These are phyloP conservation scores for Drosophila demipolita DNA, from an alignment of 2,888 invertebrate genomes.

Conservation along the genomic window DNA sequence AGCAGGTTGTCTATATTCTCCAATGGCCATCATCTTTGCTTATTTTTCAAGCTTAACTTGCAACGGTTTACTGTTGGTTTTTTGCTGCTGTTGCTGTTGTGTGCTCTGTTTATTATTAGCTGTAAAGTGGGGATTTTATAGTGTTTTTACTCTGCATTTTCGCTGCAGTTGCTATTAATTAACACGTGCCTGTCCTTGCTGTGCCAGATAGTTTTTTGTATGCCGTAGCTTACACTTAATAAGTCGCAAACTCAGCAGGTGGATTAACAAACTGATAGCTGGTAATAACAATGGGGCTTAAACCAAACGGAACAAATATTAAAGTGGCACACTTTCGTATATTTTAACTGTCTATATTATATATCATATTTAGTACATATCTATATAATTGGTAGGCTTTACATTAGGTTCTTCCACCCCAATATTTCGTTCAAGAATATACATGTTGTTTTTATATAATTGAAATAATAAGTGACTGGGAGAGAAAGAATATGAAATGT, in stretches of 20 bases:
- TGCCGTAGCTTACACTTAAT: conserved; percentile 1
- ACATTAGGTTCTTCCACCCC: neutral
- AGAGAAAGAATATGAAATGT: neutral
- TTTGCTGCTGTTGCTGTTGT: conserved; percentile 9
- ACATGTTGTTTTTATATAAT: no score
- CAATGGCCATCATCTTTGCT: conserved; percentile 40
- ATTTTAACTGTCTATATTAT: neutral
- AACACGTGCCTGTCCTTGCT: conserved; percentile 52
- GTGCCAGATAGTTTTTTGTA: conserved; percentile 36
- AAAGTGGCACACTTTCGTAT: neutral
- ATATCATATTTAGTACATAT: neutral
- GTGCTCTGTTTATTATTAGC: conserved; percentile 53
- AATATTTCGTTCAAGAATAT: neutral
- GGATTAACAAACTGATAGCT: conserved; percentile 54
- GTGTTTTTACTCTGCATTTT: conserved; percentile 21
- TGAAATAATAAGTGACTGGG: neutral
- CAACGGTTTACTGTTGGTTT: conserved; percentile 10
- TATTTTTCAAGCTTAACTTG: conserved; percentile 60
- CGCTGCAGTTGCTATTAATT: conserved; percentile 66
- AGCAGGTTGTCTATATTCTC: conserved; percentile 16
- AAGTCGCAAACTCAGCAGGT: conserved; percentile 27
- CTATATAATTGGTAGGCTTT: neutral
- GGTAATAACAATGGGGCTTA: conserved; percentile 5
- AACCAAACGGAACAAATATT: neutral
- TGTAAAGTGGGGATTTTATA: conserved; percentile 47